phyloP scores from a whole-genome alignment of 1,140 invertebrate genomes.

The Drosophila asahinai region DNA sequence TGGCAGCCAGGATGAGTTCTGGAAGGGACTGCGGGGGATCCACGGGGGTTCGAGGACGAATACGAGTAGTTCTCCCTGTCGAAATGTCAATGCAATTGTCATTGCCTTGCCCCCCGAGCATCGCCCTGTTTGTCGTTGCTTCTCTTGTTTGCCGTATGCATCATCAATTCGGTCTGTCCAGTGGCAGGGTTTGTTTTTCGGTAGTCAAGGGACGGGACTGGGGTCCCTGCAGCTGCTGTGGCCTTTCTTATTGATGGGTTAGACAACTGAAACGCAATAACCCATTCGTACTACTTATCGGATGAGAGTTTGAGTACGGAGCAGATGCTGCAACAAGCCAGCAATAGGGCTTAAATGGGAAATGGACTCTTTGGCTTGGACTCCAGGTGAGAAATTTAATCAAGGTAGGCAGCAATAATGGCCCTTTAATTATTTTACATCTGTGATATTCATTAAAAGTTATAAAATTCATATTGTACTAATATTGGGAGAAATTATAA shows the following conservation, averaged over 20 bases:
- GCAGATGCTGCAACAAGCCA: slow-evolving; percentile 10
- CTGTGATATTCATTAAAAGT: neutral
- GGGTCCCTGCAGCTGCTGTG: slow-evolving; percentile 33
- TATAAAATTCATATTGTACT: neutral
- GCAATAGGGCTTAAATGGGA: neutral
- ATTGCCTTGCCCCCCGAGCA: slow-evolving; percentile 37
- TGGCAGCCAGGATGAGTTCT: slow-evolving; percentile 47
- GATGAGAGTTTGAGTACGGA: slow-evolving; percentile 7
- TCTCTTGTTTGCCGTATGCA: slow-evolving; percentile 73
- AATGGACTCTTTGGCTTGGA: neutral
- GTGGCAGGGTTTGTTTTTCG: slow-evolving; percentile 28
- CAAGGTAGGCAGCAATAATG: neutral
- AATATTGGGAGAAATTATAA: neutral
- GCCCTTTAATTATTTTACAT: neutral
- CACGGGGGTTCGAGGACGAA: slow-evolving; percentile 14
- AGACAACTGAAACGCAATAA: slow-evolving; percentile 69
- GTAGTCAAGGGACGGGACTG: slow-evolving; percentile 1
- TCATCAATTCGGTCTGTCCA: slow-evolving; percentile 71
- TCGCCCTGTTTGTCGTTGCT: slow-evolving; percentile 29
- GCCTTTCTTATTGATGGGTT: slow-evolving; percentile 70
- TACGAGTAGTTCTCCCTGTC: slow-evolving; percentile 45
- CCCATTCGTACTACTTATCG: slow-evolving; percentile 56
- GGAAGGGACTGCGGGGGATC: slow-evolving; percentile 14
- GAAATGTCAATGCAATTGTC: slow-evolving; percentile 80
- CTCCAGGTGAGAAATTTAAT: slow-evolving; percentile 1